Conservation (phyloP, 2,113 vertebrate species). For the Rallus limicola region DNA sequence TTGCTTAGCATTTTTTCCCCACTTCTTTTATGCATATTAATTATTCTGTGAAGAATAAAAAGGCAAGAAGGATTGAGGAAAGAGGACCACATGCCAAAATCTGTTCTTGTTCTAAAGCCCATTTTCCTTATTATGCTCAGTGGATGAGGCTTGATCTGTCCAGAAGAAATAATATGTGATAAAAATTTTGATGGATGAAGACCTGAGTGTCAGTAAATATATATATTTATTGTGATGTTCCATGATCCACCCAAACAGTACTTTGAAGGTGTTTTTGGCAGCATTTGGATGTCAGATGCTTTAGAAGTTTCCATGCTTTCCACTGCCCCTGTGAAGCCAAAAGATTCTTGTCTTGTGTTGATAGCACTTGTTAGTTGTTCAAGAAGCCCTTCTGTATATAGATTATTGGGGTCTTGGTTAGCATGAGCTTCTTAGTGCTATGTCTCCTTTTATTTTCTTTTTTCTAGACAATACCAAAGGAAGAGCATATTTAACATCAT, state of each 20-base stretch:
- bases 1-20: neutral
- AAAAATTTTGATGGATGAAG: neutral
- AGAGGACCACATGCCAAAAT: neutral
- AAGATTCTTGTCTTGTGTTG: neutral
- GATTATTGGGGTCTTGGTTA: neutral
- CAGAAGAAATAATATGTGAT: neutral
- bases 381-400: neutral
- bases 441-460: neutral
- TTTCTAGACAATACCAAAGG: neutral
- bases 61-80: neutral
- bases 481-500: neutral
- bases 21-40: neutral
- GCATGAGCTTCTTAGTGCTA: neutral
- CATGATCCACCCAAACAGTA: neutral
- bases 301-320: neutral
- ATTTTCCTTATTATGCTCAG: neutral
- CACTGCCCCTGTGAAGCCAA: neutral
- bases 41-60: neutral
- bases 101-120: neutral
- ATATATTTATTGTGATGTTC: neutral
- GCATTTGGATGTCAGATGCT: neutral
- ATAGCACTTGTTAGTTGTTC: neutral
- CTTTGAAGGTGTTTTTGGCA: neutral
- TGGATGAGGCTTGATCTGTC: neutral
- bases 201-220: neutral